Base-by-base conservation (phyloP, 2,888 invertebrate species). In the Ochropleura plecta region DNA sequence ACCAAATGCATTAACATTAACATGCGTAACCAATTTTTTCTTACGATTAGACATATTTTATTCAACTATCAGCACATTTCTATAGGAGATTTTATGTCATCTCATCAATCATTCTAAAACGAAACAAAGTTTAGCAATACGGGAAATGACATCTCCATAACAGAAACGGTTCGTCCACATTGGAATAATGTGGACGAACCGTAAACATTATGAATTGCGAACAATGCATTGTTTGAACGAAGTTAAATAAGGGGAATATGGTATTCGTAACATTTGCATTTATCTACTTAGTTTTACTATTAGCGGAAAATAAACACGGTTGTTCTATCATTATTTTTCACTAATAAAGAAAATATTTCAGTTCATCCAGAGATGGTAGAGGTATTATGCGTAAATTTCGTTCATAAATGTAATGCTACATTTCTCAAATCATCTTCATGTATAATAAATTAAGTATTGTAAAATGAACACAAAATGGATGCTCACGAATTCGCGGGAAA, bases 141-240 rank as follows among this genome's bases (percentile, higher is more conserved):
- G 9, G 49, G 51, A 60, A 65, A 77, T 65, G 16, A 59, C 63
- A 67, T 73, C 53, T 72, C 71, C 51, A 62, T 70, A 60, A 55
- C 65, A 59, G 30, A 66, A 62, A 72, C 10, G 66, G 49, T 30
- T 70, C 53, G 55, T 46, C 67, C 40, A 78, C n/a, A 67, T 51
- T 42, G 20, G 42, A 73, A 76, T 73, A 59, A 69, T 71, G 78
- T 65, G 65, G n/a, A 44, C 44, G 18, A 30, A 60, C 42, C 5
- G 65, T 62, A 74, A 70, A 79, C 70, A 70, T 70, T 42, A 73
- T 49, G 44, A 73, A 65, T 72, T 57, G 55, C 16, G 44, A 78
- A 78, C 66, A 78, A 46, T 14, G 16, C 46, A 78, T 48, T 68
- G 73, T 79, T 64, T 73, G 30, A 64, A 60, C 14, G 40, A n/a